These are phyloP conservation scores for Zosterops hypoxanthus DNA, from an alignment of 2,113 vertebrate genomes.

Conservation along the genomic window DNA sequence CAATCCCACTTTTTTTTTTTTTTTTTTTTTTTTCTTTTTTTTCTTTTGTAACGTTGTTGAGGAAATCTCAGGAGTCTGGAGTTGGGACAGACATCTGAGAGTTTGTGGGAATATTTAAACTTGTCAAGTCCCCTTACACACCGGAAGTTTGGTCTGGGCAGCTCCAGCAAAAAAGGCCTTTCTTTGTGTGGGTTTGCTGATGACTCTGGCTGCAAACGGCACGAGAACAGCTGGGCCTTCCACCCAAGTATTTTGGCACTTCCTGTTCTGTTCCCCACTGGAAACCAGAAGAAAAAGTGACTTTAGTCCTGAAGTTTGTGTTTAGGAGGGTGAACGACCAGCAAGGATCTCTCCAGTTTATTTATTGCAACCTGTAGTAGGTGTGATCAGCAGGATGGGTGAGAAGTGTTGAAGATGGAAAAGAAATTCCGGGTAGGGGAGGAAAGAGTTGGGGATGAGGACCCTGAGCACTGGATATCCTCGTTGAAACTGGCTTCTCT, in stretches of 20 bases:
- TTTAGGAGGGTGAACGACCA: not conserved
- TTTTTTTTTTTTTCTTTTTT: no score
- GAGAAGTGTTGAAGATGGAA: not conserved
- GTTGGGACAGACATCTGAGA: not conserved
- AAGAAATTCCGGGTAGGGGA: not conserved
- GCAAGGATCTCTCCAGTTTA: not conserved
- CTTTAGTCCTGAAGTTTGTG: not conserved
- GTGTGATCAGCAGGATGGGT: not conserved
- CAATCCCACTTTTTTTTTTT: not conserved
- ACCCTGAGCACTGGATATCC: not conserved
- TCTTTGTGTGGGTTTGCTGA: not conserved
- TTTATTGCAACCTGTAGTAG: not conserved
- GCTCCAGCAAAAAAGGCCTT: slow-evolving; percentile 13
- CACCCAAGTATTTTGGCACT: not conserved
- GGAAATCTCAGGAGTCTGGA: not conserved
- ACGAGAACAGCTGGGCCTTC: not conserved
- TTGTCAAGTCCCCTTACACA: rapidly evolving
- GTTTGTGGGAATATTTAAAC: not conserved
- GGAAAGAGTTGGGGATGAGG: not conserved
- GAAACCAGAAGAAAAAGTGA: not conserved
- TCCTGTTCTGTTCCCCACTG: not conserved
- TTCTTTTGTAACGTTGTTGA: rapidly evolving
- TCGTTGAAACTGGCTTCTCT: not conserved
- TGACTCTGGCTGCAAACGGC: not conserved
- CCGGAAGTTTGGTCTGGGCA: not conserved